Evolutionary conservation across 2,888 invertebrate genomes (phyloP), one percentile per base, ranked within the genome.

Genomic region (Norana najaformis): DNA sequence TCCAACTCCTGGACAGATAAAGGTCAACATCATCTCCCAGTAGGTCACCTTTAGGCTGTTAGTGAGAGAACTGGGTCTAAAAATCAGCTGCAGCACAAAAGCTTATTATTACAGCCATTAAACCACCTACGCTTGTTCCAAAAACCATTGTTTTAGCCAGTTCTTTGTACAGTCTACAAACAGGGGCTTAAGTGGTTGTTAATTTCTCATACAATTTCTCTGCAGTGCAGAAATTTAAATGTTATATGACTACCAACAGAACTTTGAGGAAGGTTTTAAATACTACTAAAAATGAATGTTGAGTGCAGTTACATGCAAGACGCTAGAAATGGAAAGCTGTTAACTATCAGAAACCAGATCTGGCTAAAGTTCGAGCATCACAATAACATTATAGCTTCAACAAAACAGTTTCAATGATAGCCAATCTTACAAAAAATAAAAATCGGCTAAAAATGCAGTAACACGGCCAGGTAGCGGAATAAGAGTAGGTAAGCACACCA

Each of bases 141-240:
- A 69, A 69, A 69, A n/a, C 69, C 69, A 69, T 69, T 69, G 30
- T 69, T n/a, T n/a, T n/a, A 69, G 69, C 69, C 69, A 69, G n/a
- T n/a, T 69, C 5, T 13, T 69, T n/a, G 8, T 16, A 47, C 47
- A 30, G n/a, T 69, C 30, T 69, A 69, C 69, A 47, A 47, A 47
- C 47, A 47, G 23, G 47, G 20, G 47, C 47, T 47, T 47, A 47
- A 69, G n/a, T 69, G 69, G 30, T 69, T 69, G 8, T 69, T 69
- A n/a, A 69, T 69, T 69, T 69, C 30, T n/a, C 8, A 69, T 69
- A n/a, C 69, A 69, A n/a, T n/a, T 69, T 69, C 30, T n/a, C 69
- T 8, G n/a, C 30, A 30, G 69, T 69, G 69, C 30, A 69, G n/a
- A 69, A 16, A n/a, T 69, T 69, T n/a, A 69, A 30, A 69, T n/a